Evolutionary conservation across 2,113 vertebrate species (phyloP).

Genomic region (Pseudorhombus dupliciocellatus): DNA sequence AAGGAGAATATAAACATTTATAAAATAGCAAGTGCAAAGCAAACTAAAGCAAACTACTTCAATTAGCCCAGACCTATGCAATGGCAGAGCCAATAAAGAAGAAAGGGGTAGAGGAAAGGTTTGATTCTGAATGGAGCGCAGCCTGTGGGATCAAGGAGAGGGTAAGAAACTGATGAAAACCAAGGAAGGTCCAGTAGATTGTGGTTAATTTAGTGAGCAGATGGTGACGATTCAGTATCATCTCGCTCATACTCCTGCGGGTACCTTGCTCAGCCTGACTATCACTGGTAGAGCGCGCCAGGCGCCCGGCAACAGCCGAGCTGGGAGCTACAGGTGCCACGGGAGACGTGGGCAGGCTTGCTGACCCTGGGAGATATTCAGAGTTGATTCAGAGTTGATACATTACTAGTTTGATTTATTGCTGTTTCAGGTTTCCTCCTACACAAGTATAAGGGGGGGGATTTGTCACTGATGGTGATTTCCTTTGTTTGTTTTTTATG

Average conservation of each 20-base stretch:
- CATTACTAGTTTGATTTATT: slow-evolving; percentile 38
- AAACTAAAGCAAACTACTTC: slow-evolving; percentile 17
- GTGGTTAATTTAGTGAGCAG: slow-evolving; percentile 37
- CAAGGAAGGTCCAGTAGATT: slow-evolving; percentile 8
- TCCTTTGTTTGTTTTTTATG: neutral
- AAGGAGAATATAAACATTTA: neutral
- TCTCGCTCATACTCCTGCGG: slow-evolving; percentile 41
- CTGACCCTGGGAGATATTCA: slow-evolving; percentile 88
- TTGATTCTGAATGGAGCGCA: slow-evolving; percentile 46
- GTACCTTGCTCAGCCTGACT: slow-evolving; percentile 92
- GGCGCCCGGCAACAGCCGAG: slow-evolving; percentile 88
- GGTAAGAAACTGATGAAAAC: slow-evolving; percentile 32
- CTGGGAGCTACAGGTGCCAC: slow-evolving; percentile 86
- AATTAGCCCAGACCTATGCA: slow-evolving; percentile 7
- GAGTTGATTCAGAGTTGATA: slow-evolving; percentile 65
- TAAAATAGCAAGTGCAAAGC: slow-evolving; percentile 26
- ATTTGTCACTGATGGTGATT: slow-evolving; percentile 12
- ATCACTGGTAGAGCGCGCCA: slow-evolving; percentile 89
- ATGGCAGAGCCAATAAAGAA: slow-evolving; percentile 17
- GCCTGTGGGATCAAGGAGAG: slow-evolving; percentile 44
- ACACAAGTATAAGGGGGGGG: neutral
- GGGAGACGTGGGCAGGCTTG: slow-evolving; percentile 84
- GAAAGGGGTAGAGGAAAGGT: slow-evolving; percentile 7
- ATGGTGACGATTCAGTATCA: slow-evolving; percentile 8
- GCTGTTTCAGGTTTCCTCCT: slow-evolving; percentile 16